Conservation (phyloP, 2,888 invertebrate genomes). For the Machimus rusticus region DNA sequence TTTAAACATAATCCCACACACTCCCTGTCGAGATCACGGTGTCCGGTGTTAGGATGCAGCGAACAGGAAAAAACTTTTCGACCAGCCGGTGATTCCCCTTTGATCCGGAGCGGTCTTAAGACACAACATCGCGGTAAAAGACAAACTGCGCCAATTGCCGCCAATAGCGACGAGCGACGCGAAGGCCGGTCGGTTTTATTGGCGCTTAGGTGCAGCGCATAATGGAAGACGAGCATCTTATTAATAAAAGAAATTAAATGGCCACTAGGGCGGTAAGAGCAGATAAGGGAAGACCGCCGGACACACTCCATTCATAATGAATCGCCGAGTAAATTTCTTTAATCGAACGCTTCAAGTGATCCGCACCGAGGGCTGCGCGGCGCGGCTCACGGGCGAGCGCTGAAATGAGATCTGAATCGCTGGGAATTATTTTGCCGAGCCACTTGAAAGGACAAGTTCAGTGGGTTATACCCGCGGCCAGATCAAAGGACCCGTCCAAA, state of each 20-base stretch:
- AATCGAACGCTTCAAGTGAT: slow-evolving; percentile 38
- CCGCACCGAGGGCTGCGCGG: background rate
- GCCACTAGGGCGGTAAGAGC: slow-evolving; percentile 15
- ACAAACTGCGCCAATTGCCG: slow-evolving; percentile 30
- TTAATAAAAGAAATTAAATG: slow-evolving; percentile 31
- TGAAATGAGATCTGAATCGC: slow-evolving; percentile 25
- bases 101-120: slow-evolving; percentile 20
- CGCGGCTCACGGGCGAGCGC: background rate
- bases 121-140: slow-evolving; percentile 15
- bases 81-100: slow-evolving; percentile 26
- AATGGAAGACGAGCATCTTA: slow-evolving; percentile 26
- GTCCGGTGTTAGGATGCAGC: slow-evolving; percentile 24
- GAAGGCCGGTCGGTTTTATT: slow-evolving; percentile 7
- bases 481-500: background rate
- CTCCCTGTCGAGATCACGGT: background rate
- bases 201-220: slow-evolving; percentile 27
- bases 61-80: background rate
- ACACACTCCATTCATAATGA: slow-evolving; percentile 41
- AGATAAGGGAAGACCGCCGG: slow-evolving; percentile 16
- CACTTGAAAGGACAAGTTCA: slow-evolving; percentile 27
- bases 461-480: slow-evolving; percentile 15
- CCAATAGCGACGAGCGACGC: slow-evolving; percentile 9
- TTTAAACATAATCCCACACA: slow-evolving; percentile 38
- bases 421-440: slow-evolving; percentile 14
- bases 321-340: slow-evolving; percentile 39